phyloP scores from a whole-genome alignment of 2,113 vertebrate species.

The Pteruthius melanotis region DNA sequence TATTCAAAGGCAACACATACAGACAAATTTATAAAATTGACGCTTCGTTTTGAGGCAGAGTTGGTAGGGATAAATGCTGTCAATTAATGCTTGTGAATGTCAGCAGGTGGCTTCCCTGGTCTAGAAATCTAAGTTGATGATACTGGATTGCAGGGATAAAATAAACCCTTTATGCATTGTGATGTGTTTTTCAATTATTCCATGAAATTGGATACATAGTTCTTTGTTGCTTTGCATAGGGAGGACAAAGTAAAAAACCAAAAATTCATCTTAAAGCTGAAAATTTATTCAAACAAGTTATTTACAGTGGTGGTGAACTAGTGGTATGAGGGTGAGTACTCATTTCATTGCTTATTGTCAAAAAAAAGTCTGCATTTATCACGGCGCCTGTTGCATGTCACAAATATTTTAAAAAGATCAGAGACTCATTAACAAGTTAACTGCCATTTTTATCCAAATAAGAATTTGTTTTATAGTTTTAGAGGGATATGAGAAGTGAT shows the following conservation, averaged over 20 bases:
- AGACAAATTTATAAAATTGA: neutral
- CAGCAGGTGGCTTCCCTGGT: slow-evolving; percentile 26
- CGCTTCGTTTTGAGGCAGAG: neutral
- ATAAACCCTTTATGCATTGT: neutral
- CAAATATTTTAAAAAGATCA: neutral
- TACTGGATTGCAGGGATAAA: neutral
- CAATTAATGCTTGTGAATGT: neutral
- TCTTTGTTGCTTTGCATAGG: neutral
- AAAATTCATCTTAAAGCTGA: neutral
- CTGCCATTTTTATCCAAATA: neutral
- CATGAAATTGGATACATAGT: neutral
- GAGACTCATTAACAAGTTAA: neutral
- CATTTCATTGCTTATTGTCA: neutral
- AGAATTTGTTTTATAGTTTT: neutral
- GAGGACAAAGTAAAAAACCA: neutral
- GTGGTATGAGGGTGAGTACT: neutral
- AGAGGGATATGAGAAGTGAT: neutral
- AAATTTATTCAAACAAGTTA: neutral
- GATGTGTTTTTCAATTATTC: neutral
- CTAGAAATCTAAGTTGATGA: neutral
- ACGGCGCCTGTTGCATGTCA: neutral
- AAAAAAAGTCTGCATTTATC: neutral
- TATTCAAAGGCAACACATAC: neutral
- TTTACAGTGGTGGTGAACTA: neutral
- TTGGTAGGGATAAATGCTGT: neutral